A percentile compares a stretch with the other conserved stretches of the same genome.
Conservation (phyloP, 2,888 invertebrate species). For the Pristionchus entomophagus region DNA sequence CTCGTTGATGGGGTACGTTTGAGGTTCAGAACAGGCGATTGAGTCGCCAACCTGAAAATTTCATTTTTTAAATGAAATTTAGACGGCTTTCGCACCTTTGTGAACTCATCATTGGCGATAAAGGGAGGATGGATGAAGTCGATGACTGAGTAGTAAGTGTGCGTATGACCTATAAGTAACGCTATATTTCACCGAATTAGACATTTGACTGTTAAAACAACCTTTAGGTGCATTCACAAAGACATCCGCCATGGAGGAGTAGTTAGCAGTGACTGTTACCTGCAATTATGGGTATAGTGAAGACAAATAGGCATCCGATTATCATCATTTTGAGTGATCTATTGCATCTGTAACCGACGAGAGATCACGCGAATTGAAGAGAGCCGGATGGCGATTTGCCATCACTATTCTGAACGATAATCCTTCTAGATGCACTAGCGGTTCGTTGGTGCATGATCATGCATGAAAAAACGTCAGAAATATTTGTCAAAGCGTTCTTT, state of each 20-base stretch:
- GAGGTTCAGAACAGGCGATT: conserved; percentile 57
- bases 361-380: no score
- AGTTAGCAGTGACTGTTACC: no score
- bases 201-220: background rate
- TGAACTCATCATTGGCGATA: conserved; percentile 52
- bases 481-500: background rate
- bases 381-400: no score
- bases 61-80: background rate
- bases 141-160: conserved; percentile 46
- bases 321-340: no score
- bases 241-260: conserved; percentile 48
- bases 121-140: conserved; percentile 32
- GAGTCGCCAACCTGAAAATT: conserved; percentile 47
- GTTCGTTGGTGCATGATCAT: background rate
- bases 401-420: background rate
- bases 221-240: conserved; percentile 36
- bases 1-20: conserved; percentile 59
- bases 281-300: background rate
- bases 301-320: no score
- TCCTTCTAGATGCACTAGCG: background rate
- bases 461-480: background rate
- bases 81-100: background rate
- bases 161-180: conserved; percentile 16
- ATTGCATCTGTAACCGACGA: no score
- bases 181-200: no score